A percentile compares a stretch with the other conserved stretches of the same genome.
Evolutionary conservation across 1,140 invertebrate species (phyloP).

Genomic region (Heliconius melpomene): DNA sequence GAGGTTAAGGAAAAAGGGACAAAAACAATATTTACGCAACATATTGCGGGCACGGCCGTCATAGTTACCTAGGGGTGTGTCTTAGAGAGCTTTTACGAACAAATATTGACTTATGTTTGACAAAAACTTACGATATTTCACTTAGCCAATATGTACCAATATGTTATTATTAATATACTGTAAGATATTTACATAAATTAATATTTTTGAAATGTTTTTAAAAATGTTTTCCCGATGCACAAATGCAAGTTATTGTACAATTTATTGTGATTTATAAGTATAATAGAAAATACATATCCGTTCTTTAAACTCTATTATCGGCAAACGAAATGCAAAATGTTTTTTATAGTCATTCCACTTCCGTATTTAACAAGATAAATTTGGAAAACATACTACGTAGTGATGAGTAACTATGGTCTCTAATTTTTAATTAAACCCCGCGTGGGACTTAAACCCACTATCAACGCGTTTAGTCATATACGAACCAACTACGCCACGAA

Average conservation of each 20-base stretch:
- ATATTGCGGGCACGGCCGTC: constrained; percentile 5
- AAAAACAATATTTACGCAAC: constrained; percentile 26
- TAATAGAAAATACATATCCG: too few relatives aligned
- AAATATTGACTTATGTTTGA: constrained; percentile 20
- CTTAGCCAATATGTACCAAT: neutral
- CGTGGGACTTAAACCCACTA: neutral
- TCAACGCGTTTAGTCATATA: neutral
- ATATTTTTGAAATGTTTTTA: neutral
- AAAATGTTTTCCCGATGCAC: too few relatives aligned
- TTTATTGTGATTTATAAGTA: too few relatives aligned
- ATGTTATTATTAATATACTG: neutral
- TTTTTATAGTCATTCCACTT: too few relatives aligned
- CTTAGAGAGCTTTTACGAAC: constrained; percentile 11
- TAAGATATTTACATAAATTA: neutral
- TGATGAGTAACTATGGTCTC: too few relatives aligned
- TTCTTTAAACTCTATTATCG: too few relatives aligned
- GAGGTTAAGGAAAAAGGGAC: constrained; percentile 14
- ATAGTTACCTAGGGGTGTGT: constrained; percentile 18
- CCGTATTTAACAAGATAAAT: too few relatives aligned
- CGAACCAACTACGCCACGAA: too few relatives aligned
- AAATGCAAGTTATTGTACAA: too few relatives aligned
- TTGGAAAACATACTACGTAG: too few relatives aligned
- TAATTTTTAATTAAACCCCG: too few relatives aligned
- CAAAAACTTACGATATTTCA: neutral
- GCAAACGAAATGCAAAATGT: too few relatives aligned